Conservation (phyloP, 2,113 vertebrate genomes). For the Dasyprocta punctata region DNA sequence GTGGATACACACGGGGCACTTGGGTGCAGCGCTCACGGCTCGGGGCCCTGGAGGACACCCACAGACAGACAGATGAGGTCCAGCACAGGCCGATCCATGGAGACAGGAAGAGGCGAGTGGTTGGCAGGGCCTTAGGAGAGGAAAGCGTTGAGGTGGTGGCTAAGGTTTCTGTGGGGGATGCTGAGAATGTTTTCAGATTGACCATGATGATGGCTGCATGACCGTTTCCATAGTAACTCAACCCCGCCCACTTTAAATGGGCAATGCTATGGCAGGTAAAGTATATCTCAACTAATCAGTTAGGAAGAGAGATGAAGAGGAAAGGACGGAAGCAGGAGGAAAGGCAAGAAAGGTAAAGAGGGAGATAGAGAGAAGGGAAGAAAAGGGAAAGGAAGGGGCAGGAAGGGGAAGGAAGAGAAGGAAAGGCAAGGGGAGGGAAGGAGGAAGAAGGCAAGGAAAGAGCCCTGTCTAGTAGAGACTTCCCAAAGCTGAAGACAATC, state of each 20-base stretch:
- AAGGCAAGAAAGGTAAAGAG: background rate
- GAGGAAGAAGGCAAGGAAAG: too few relatives aligned
- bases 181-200: background rate
- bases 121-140: background rate
- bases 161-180: background rate
- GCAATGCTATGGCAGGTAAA: background rate
- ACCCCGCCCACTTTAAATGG: background rate
- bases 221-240: background rate
- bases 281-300: background rate
- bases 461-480: background rate
- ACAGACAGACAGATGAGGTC: background rate
- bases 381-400: rapidly evolving
- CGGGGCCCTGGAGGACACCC: too few relatives aligned
- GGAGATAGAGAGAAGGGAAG: background rate
- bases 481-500: background rate
- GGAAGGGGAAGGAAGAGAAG: background rate
- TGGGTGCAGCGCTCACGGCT: too few relatives aligned
- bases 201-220: too few relatives aligned
- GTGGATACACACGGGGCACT: background rate
- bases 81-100: background rate
- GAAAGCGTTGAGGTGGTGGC: too few relatives aligned
- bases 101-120: background rate
- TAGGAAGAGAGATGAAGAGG: background rate
- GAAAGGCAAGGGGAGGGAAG: rapidly evolving
- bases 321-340: background rate